These are phyloP conservation scores for Maniola hyperantus DNA, from an alignment of 2,888 invertebrate genomes.

Conservation along the genomic window DNA sequence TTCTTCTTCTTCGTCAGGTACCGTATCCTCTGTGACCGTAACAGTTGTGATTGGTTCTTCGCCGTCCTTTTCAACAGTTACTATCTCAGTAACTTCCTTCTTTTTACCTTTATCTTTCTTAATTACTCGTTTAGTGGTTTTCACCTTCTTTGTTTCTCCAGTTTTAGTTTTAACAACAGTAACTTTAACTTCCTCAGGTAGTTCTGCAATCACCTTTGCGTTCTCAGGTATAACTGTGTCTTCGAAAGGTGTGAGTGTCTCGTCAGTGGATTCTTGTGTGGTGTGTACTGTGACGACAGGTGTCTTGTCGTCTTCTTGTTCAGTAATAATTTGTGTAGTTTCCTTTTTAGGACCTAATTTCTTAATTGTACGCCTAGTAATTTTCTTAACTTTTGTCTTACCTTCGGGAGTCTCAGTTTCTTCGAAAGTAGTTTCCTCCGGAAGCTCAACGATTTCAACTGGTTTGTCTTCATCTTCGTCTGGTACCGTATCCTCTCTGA, in stretches of 20 bases:
- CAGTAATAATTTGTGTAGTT: constrained; percentile 40
- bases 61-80: background rate
- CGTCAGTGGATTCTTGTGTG: background rate
- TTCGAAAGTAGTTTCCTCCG: constrained; percentile 45
- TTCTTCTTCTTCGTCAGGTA: background rate
- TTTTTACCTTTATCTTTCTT: background rate
- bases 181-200: background rate
- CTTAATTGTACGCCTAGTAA: constrained; percentile 43
- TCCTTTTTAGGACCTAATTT: constrained; percentile 52
- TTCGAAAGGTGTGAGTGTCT: background rate
- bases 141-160: background rate
- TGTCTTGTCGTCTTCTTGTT: constrained; percentile 58
- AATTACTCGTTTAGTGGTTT: too few relatives aligned
- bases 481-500: constrained; percentile 25
- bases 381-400: constrained; percentile 51
- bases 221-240: background rate
- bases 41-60: constrained; percentile 3
- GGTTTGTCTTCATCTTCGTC: constrained; percentile 50
- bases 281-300: constrained; percentile 3
- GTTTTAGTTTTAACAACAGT: background rate
- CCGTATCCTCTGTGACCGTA: background rate
- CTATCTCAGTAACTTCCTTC: background rate
- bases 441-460: constrained; percentile 46
- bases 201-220: background rate
- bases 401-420: constrained; percentile 52